Conservation (phyloP, 2,113 vertebrate species). For the Phylloscopus trochiloides region DNA sequence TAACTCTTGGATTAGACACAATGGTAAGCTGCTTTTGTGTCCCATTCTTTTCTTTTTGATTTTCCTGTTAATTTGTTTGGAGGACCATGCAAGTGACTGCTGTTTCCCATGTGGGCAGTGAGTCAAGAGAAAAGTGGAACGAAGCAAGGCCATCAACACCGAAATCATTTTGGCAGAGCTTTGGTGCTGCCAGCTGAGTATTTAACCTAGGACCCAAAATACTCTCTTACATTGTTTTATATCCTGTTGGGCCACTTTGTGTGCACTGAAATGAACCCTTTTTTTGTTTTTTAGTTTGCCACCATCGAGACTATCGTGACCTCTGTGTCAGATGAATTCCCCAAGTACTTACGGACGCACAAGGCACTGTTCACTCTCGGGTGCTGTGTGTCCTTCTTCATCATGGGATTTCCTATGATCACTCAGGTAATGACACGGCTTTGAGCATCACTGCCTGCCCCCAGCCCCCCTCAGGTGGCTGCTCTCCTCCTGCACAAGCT, state of each 20-base stretch:
- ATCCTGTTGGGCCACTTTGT: fast-evolving
- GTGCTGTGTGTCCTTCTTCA: conserved; percentile 89
- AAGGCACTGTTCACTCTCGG: conserved; percentile 90
- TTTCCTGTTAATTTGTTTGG: not conserved
- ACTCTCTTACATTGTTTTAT: fast-evolving
- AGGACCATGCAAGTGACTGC: not conserved
- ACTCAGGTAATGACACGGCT: conserved; percentile 81
- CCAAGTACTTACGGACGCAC: conserved; percentile 92
- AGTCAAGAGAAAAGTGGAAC: not conserved
- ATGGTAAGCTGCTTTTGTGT: conserved; percentile 82
- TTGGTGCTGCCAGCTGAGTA: not conserved
- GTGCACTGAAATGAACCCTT: fast-evolving
- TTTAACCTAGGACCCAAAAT: not conserved
- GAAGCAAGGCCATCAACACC: not conserved
- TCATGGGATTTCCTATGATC: conserved; percentile 98
- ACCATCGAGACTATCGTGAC: conserved; percentile 99
- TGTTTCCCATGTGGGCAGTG: not conserved
- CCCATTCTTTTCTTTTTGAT: not conserved
- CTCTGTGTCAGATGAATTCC: conserved; percentile 94
- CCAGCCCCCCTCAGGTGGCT: not conserved
- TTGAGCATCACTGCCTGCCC: not conserved
- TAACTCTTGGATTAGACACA: conserved; percentile 95
- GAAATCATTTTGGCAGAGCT: not conserved
- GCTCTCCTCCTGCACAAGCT: not conserved
- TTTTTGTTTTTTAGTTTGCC: conserved; percentile 83